Percentiles rank a stretch among this genome's conserved stretches.
These are phyloP conservation scores for Penaeus vannamei DNA, from an alignment of 1,140 invertebrate species.

Conservation along the genomic window DNA sequence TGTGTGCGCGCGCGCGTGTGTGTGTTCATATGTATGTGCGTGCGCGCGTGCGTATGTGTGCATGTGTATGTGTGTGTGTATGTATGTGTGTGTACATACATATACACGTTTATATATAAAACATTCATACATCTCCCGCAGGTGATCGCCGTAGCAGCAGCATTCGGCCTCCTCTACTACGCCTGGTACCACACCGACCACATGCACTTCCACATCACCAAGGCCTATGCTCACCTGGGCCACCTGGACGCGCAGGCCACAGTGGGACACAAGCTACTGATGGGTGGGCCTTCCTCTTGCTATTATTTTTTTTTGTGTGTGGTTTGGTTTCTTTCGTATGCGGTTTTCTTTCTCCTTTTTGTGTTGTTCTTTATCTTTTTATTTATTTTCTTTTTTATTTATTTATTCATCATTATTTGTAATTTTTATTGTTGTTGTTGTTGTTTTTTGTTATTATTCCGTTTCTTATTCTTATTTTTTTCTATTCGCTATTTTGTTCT, in stretches of 20 bases:
- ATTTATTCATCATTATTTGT: neutral
- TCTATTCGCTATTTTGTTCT: neutral
- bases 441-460: neutral
- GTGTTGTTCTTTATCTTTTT: neutral
- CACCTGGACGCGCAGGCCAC: constrained; percentile 75
- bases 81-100: too few species aligned
- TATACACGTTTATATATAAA: neutral
- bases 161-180: constrained; percentile 70
- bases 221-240: constrained; percentile 75
- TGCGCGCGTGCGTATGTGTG: neutral
- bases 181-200: constrained; percentile 75
- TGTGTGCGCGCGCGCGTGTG: neutral
- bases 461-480: neutral
- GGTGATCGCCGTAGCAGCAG: constrained; percentile 63
- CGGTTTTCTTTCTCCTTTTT: neutral
- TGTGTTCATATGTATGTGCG: neutral
- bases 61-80: too few species aligned
- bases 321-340: neutral
- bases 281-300: constrained; percentile 70
- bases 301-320: neutral
- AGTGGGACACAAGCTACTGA: constrained; percentile 75
- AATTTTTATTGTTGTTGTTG: neutral
- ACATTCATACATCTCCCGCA: neutral
- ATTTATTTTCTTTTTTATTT: neutral
- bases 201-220: constrained; percentile 75